Evolutionary conservation across 2,888 invertebrate species (phyloP).

Genomic region (Tryphoninae sp.): DNA sequence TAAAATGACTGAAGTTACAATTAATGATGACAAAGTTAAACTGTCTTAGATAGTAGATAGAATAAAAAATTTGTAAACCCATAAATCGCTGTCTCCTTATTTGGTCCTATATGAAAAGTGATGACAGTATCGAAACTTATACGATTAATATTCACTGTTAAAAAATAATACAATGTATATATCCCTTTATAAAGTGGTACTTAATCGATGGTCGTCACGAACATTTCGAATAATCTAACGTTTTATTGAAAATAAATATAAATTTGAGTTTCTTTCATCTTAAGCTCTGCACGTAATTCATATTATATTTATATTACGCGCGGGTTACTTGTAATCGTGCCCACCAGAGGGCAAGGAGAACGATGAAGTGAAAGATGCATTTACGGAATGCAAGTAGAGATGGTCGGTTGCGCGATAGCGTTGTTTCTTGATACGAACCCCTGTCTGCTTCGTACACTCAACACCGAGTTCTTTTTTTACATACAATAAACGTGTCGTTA

Average conservation of each 20-base stretch:
- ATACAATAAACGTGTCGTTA: conserved; percentile 29
- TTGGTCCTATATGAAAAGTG: background rate
- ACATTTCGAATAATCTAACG: no score
- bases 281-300: no score
- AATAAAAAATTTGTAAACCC: conserved; percentile 33
- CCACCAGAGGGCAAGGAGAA: background rate
- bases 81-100: background rate
- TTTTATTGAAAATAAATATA: no score
- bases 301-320: background rate
- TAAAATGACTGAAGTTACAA: conserved; percentile 85
- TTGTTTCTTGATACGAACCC: conserved; percentile 14
- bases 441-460: conserved; percentile 44
- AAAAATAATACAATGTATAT: no score
- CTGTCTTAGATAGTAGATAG: conserved; percentile 60
- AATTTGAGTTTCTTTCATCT: no score
- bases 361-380: conserved; percentile 10
- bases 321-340: background rate
- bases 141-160: no score
- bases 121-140: background rate
- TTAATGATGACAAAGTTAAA: conserved; percentile 85
- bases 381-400: conserved; percentile 51
- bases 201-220: no score
- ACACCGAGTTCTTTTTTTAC: conserved; percentile 29
- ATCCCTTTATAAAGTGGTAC: no score
- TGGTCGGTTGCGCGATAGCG: conserved; percentile 50